Conservation (phyloP, 2,113 vertebrate species). For the Prochilodus magdalenae region DNA sequence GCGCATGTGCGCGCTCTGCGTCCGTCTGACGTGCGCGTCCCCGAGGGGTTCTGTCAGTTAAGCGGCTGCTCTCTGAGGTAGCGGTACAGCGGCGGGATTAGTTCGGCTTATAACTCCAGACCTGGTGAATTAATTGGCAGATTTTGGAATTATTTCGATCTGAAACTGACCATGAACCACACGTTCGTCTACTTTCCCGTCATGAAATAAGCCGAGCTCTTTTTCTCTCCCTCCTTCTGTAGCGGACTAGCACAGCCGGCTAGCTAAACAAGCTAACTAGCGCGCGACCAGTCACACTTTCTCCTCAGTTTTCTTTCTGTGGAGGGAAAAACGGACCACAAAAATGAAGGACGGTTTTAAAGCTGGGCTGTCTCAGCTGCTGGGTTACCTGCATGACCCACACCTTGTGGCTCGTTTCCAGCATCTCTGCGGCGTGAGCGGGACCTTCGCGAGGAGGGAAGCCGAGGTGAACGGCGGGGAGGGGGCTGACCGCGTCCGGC, state of each 20-base stretch:
- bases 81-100: background rate
- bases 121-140: too few species aligned
- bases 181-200: background rate
- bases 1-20: background rate
- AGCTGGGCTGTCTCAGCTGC: slow-evolving; percentile 55
- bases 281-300: background rate
- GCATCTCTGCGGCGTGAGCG: slow-evolving; percentile 85
- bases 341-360: slow-evolving; percentile 64
- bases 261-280: slow-evolving; percentile 40
- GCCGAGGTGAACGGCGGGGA: slow-evolving; percentile 53
- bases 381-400: slow-evolving; percentile 83
- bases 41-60: background rate
- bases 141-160: too few species aligned
- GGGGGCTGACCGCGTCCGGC: slow-evolving; percentile 1
- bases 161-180: background rate
- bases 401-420: slow-evolving; percentile 90
- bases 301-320: background rate
- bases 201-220: background rate
- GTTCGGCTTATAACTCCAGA: too few species aligned
- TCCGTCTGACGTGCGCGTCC: background rate
- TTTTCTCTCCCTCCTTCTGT: background rate
- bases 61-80: background rate
- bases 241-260: slow-evolving; percentile 14
- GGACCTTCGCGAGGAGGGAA: slow-evolving; percentile 51
- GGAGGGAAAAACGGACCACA: slow-evolving; percentile 24